phyloP scores from a whole-genome alignment of 64 coral and sea anemone genomes.

The Porites lutea region DNA sequence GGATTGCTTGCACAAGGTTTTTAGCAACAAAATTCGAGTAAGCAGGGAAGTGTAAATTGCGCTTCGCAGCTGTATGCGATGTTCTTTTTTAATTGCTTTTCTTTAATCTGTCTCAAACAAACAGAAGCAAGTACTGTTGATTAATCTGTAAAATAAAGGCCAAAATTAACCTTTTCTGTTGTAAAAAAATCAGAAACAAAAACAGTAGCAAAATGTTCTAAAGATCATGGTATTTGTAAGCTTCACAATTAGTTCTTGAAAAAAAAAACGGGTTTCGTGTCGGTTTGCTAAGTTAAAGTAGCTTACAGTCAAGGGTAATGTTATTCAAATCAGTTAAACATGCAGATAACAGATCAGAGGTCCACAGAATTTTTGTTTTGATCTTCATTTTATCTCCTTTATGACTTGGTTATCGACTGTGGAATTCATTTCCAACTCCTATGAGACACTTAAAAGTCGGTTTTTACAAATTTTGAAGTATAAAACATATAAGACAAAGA shows the following conservation, averaged over 20 bases:
- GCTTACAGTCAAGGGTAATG: background rate
- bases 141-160: background rate
- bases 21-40: slow-evolving; percentile 3
- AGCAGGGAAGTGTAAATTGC: slow-evolving; percentile 5
- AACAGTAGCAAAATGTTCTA: background rate
- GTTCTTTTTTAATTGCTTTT: slow-evolving; percentile 17
- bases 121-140: background rate
- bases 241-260: background rate
- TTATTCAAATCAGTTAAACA: background rate
- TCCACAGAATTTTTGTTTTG: background rate
- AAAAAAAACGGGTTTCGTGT: background rate
- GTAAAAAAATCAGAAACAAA: background rate
- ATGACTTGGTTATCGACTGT: background rate
- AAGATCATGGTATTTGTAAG: background rate
- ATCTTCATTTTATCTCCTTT: background rate
- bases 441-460: no score
- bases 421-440: background rate
- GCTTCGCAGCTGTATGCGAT: background rate
- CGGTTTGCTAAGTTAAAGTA: background rate
- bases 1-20: background rate
- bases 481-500: no score
- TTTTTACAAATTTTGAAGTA: no score
- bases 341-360: background rate
- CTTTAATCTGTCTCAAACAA: background rate
- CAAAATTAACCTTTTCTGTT: background rate